These are phyloP conservation scores for Pammene aurita DNA, from an alignment of 2,888 invertebrate species.

Conservation along the genomic window DNA sequence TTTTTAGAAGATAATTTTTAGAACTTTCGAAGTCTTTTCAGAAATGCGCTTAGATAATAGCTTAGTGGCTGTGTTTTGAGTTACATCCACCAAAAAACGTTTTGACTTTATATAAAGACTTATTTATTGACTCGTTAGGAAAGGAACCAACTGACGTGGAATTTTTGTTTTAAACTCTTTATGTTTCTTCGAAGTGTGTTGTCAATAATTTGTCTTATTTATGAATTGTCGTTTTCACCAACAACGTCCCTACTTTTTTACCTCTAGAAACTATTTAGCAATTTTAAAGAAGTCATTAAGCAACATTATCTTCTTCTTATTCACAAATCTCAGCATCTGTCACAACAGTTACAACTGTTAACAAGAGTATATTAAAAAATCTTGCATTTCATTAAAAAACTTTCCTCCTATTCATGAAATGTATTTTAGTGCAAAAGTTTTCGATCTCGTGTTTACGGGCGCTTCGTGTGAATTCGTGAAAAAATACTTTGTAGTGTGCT, in stretches of 20 bases:
- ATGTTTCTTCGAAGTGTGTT: too few relatives aligned
- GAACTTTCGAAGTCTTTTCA: neutral
- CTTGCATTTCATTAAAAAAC: slow-evolving; percentile 38
- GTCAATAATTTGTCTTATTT: too few relatives aligned
- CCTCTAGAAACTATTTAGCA: too few relatives aligned
- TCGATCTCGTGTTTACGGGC: slow-evolving; percentile 26
- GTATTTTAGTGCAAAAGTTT: slow-evolving; percentile 31
- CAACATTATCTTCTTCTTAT: neutral
- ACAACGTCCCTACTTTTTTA: too few relatives aligned
- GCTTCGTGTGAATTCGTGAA: slow-evolving; percentile 30
- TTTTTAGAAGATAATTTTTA: slow-evolving; percentile 42
- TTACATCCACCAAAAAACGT: too few relatives aligned
- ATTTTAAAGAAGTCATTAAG: neutral
- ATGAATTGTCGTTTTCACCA: too few relatives aligned
- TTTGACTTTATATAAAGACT: too few relatives aligned
- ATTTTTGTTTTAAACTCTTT: too few relatives aligned
- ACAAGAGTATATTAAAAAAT: neutral
- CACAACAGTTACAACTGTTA: slow-evolving; percentile 7
- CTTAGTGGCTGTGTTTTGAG: neutral
- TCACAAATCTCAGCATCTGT: slow-evolving; percentile 3
- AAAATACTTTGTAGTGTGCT: slow-evolving; percentile 38
- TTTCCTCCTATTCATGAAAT: slow-evolving; percentile 35
- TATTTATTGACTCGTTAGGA: too few relatives aligned
- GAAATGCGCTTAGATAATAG: slow-evolving; percentile 10
- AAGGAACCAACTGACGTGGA: too few relatives aligned